Percentiles rank a stretch among this genome's conserved stretches.
These are phyloP conservation scores for Hephaestus fuliginosus DNA, from an alignment of 2,797 vertebrate genomes.

Conservation along the genomic window DNA sequence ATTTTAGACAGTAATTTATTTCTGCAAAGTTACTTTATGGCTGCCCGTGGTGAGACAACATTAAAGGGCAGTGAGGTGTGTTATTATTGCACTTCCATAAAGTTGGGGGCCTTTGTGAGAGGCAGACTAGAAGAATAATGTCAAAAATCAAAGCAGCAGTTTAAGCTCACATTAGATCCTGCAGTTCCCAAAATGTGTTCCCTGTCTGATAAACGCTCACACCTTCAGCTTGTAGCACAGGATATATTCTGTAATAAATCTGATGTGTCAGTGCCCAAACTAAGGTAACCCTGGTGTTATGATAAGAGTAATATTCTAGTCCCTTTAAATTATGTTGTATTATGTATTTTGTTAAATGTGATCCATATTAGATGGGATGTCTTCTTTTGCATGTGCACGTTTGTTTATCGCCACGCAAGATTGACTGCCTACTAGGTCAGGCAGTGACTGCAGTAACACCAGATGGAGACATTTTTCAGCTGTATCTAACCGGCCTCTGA, in stretches of 20 bases:
- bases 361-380: neutral
- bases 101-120: neutral
- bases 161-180: neutral
- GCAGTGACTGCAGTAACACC: constrained; percentile 60
- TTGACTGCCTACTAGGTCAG: constrained; percentile 23
- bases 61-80: neutral
- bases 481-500: constrained; percentile 44
- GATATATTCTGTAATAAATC: neutral
- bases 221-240: neutral
- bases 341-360: neutral
- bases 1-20: neutral
- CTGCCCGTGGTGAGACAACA: neutral
- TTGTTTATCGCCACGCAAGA: neutral
- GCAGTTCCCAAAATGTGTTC: neutral
- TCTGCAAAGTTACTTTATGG: neutral
- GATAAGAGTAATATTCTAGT: neutral
- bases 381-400: constrained; percentile 3
- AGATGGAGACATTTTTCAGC: constrained; percentile 84
- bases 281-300: neutral
- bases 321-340: neutral
- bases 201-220: neutral
- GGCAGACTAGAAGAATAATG: no score
- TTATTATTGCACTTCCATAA: neutral
- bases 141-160: neutral
- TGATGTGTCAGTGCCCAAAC: neutral